Evolutionary conservation across 2,797 vertebrate genomes (phyloP), one percentile per base, ranked within the genome.

Genomic region (Chiroxiphia lanceolata): DNA sequence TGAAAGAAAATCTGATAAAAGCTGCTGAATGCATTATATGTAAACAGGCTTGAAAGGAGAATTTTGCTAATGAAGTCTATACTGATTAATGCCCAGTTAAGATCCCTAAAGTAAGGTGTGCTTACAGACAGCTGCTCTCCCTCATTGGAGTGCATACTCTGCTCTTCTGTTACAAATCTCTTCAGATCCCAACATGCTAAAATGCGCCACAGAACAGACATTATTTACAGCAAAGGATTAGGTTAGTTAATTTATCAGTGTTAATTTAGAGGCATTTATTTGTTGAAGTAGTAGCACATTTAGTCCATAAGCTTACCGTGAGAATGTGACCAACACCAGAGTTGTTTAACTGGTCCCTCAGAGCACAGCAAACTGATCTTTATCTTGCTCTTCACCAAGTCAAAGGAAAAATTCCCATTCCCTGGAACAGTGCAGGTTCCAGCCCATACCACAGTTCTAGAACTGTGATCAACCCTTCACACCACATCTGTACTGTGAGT

Each of bases 401-500:
- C 67, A 94, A 93, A 94, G 91, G 75, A 82, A 95, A 90, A 96
- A 89, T 77, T 96, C 91, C 86, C 91, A 87, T 94, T 85, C 69
- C 60, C 3, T 2, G 78, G 67, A 96, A 91, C 0, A 0, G 50
- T 34, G 61, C 83, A 87, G 83, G 93, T 82, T 94, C 60, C 82
- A 96, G 85, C 67, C 48, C 16, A 8, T 56, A 88, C 56, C 3
- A 3, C 31, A 40, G 6, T 69, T 76, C 92, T 77, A 85, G 68
- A 75, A 23, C 40, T 21, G 26, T 4, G 9, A 79, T 33, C 65
- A 87, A 47, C 59, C 74, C 83, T 61, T 85, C 64, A 38, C 70
- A 50, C 18, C 54, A 29, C 31, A 29, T 50, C 92, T 85, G 48
- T 48, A 76, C 47, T 60, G n/a, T 27, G 57, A 63, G 42, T 19